Conservation (phyloP, 2,797 vertebrate species). For the Dicrostonyx torquatus region DNA sequence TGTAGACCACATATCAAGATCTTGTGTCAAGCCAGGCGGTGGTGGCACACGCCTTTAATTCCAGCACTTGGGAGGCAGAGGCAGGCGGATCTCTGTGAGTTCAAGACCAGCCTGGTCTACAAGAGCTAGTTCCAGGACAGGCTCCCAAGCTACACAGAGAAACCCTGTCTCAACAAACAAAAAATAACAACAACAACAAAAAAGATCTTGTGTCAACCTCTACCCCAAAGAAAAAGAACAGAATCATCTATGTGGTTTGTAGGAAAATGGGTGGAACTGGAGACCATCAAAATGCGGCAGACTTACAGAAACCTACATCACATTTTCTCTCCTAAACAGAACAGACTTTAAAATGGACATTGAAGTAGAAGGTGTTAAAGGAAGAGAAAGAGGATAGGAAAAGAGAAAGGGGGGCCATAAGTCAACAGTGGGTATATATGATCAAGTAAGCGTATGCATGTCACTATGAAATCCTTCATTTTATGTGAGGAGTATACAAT, state of each 20-base stretch:
- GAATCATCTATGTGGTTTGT: background rate
- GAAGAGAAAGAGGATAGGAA: background rate
- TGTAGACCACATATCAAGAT: background rate
- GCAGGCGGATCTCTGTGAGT: too few relatives aligned
- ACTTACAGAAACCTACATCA: background rate
- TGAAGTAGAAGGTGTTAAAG: background rate
- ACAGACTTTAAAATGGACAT: background rate
- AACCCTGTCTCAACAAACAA: too few relatives aligned
- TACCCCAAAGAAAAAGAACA: background rate
- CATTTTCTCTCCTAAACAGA: background rate
- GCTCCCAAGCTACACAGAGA: too few relatives aligned
- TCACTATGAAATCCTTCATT: background rate
- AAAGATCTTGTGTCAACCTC: background rate
- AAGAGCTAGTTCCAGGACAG: too few relatives aligned
- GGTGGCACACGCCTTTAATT: too few relatives aligned
- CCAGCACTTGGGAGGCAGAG: too few relatives aligned
- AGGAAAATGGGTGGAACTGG: background rate
- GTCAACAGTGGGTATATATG: background rate
- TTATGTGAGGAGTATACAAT: background rate
- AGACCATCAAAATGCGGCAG: background rate
- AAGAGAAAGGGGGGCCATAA: background rate
- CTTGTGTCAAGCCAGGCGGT: too few relatives aligned
- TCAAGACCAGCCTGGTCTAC: too few relatives aligned
- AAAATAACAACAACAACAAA: too few relatives aligned
- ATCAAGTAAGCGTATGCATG: background rate